phyloP scores from a whole-genome alignment of 1,140 invertebrate species.

The Wasmannia auropunctata region DNA sequence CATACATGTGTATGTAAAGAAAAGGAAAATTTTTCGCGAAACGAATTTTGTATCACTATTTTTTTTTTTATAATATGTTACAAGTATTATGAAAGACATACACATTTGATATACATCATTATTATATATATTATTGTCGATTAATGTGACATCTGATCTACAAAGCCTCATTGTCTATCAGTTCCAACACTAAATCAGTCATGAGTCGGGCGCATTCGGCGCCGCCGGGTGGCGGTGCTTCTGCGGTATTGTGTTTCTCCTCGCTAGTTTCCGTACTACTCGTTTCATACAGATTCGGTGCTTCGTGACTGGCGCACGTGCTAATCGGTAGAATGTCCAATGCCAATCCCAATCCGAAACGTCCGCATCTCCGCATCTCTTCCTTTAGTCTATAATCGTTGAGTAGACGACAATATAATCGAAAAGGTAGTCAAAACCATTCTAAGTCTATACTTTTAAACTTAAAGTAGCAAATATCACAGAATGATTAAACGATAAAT shows the following conservation, averaged over 20 bases:
- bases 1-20: neutral
- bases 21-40: neutral
- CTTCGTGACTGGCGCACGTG: constrained; percentile 89
- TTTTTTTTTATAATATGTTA: neutral
- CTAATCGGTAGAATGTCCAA: constrained; percentile 90
- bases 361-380: constrained; percentile 88
- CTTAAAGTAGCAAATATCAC: neutral
- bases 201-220: constrained; percentile 81
- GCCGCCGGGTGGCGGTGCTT: constrained; percentile 80
- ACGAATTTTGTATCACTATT: neutral
- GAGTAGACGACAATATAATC: constrained; percentile 28
- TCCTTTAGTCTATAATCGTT: constrained; percentile 85
- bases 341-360: constrained; percentile 89
- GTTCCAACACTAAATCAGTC: constrained; percentile 83
- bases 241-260: constrained; percentile 63
- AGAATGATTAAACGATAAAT: neutral
- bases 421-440: neutral
- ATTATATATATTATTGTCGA: neutral
- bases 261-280: constrained; percentile 77
- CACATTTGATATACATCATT: constrained; percentile 14
- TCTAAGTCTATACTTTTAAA: neutral
- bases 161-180: constrained; percentile 80
- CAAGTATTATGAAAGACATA: constrained; percentile 5
- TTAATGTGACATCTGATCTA: constrained; percentile 66
- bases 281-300: constrained; percentile 88